Evolutionary conservation across 1,140 invertebrate species (phyloP), one percentile per base, ranked within the genome.

Genomic region (Liolophura sinensis): DNA sequence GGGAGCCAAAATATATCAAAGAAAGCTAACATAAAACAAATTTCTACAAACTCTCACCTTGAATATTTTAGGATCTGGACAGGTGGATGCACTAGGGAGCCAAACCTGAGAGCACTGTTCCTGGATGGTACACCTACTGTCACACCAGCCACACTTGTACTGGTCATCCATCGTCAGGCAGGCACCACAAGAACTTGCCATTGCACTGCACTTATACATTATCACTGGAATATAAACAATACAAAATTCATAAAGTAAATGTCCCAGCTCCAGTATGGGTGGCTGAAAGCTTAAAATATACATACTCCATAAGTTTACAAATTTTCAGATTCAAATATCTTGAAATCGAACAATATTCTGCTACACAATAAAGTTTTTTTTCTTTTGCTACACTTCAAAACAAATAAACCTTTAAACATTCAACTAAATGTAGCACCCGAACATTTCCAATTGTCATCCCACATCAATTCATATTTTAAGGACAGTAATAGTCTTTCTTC

Each of bases 131-230:
- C 77, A 80, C 14, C 27, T 31, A 18, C 50, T 63, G 5, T 67
- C 65, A 70, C 82, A 84, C 82, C 82, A 84, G 1, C 81, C 82
- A 73, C 82, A 84, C 16, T 73, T 60, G 62, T 75, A 81, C 22
- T 72, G 72, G 0, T 54, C 25, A 0, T 77, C 69, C 62, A 74
- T 62, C 0, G 74, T 73, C 14, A 82, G 67, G 64, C 82, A 84
- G 27, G 71, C 65, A 18, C 82, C 82, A 71, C 82, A 84, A 1
- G 69, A 71, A 15, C 63, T 24, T 5, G 80, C 82, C 82, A 84
- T 82, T 20, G 67, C 70, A n/a, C 67, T 65, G 68, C 81, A 84
- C 61, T 84, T 82, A 69, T 78, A 84, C 69, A 84, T 76, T 48
- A 72, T 76, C 15, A 83, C 82, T 82, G 75, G 6, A 72, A 73